Evolutionary conservation across 2,113 vertebrate genomes (phyloP), one percentile per base, ranked within the genome.

Genomic region (Paralichthys olivaceus): DNA sequence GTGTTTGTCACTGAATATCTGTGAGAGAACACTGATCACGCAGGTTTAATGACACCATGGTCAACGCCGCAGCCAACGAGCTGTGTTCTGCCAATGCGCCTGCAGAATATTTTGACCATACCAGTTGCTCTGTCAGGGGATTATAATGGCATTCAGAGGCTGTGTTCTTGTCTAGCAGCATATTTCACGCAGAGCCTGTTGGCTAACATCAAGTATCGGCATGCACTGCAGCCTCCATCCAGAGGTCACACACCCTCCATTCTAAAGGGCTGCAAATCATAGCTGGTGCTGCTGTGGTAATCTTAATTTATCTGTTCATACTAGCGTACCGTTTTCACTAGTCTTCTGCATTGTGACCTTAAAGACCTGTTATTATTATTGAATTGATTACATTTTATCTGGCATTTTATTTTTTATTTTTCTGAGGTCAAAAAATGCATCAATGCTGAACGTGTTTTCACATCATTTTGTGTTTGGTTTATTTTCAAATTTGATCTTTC

Each of bases 81-180:
- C 62, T 37, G 45, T 9, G 57, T 85, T 67, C 79, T 75, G 49
- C 62, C 75, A 69, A 13, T 65, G 51, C 66, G 75, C 64, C 75
- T 67, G 85, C 86, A 64, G 69, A 87, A 87, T 88, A 89, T 87
- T 89, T 84, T 80, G 68, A 73, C 84, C 80, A 84, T 90, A 87
- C 89, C 90, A 90, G 89, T 93, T 92, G 91, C 90, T 89, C 80
- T 91, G 90, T 90, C 84, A 83, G 88, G 91, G 86, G 90, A 92
- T 94, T 93, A 91, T 79, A 81, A 72, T 87, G 84, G 89, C 84
- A 88, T 92, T 89, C 86, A 63, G 72, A 87, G 85, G 85, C 86
- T 81, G 80, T 91, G 90, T 92, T 91, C 89, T 81, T 84, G 85
- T 89, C 85, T 89, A 76, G 91, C 85, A 89, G 75, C 84, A 88